Base-by-base conservation (phyloP, 2,888 invertebrate species). In the Leptothorax acervorum region DNA sequence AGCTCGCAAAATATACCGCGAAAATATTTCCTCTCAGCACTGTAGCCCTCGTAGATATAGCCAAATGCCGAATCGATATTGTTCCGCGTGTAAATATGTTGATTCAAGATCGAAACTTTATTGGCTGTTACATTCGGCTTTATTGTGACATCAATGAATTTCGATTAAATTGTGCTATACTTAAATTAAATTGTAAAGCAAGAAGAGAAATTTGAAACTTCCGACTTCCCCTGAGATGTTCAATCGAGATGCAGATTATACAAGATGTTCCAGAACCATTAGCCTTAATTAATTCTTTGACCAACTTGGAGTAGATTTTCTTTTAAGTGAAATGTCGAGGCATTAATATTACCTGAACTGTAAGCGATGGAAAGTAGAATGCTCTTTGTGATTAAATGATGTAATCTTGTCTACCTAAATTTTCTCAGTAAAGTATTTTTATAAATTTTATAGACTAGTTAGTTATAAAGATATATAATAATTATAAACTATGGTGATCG, bases 201-300 rank as follows among this genome's bases (percentile, higher is more conserved):
- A 51, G 48, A 48, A 31, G 31, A 70, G 71, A 79, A 81, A 81
- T 81, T 81, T 51, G 60, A 48, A 73, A 73, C 55, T 51, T 73
- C n/a, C 23, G 48, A 45, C 48, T 23, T 62, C 79, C 60, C 48
- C 28, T 28, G 79, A 62, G 79, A 79, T 39, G 35, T 62, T 79
- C 48, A 35, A 23, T 71, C 48, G 35, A 73, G 73, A 73, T 62
- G 73, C 28, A 6, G 73, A 73, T 81, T 81, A 81, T 73, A 55
- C 63, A 60, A 51, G 18, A 73, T 73, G 51, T 81, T 62, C 48
- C 48, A 48, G 57, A 60, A 48, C 48, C 79, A 73, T 81, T 73
- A 81, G 51, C 48, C 60, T 81, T 81, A 73, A 79, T 79, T 79
- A 79, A 81, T 81, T 81, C 73, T 73, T 81, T 81, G 73, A 62